phyloP scores from a whole-genome alignment of 2,113 vertebrate species.

The Accipiter virgatus region DNA sequence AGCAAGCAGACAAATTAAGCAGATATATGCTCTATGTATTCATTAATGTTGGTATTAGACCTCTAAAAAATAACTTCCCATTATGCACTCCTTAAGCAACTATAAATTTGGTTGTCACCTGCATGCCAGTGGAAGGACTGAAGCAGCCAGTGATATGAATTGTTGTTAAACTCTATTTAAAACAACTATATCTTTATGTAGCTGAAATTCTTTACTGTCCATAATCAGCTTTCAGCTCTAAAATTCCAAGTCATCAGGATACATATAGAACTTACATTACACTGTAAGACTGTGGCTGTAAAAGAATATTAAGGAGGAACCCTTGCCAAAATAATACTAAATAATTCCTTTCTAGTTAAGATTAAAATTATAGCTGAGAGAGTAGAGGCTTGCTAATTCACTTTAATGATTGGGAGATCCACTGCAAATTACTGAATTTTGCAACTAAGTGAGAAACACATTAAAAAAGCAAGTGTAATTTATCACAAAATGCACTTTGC shows the following conservation, averaged over 20 bases:
- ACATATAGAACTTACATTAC: neutral
- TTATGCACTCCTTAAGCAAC: neutral
- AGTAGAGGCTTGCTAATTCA: conserved; percentile 51
- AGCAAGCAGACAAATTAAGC: neutral
- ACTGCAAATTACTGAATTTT: conserved; percentile 58
- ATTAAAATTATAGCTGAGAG: conserved; percentile 36
- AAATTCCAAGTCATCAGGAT: conserved; percentile 22
- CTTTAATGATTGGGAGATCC: conserved; percentile 43
- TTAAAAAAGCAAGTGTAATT: conserved; percentile 58
- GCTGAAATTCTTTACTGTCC: conserved; percentile 9
- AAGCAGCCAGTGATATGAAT: neutral
- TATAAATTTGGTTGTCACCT: neutral
- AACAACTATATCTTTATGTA: conserved; percentile 5
- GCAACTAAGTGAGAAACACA: conserved; percentile 41
- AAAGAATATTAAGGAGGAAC: conserved; percentile 27
- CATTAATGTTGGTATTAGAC: neutral
- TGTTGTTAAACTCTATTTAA: neutral
- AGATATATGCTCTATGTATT: neutral
- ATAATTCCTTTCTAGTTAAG: conserved; percentile 58
- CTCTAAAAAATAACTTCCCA: neutral
- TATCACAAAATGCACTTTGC: conserved; percentile 65
- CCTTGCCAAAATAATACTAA: conserved; percentile 16
- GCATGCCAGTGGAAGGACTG: neutral
- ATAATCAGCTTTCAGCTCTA: conserved; percentile 1
- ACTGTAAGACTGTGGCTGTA: neutral